A percentile compares a stretch with the other conserved stretches of the same genome.
Evolutionary conservation across 2,113 vertebrate species (phyloP).

Genomic region (Speoplatyrhinus poulsoni): DNA sequence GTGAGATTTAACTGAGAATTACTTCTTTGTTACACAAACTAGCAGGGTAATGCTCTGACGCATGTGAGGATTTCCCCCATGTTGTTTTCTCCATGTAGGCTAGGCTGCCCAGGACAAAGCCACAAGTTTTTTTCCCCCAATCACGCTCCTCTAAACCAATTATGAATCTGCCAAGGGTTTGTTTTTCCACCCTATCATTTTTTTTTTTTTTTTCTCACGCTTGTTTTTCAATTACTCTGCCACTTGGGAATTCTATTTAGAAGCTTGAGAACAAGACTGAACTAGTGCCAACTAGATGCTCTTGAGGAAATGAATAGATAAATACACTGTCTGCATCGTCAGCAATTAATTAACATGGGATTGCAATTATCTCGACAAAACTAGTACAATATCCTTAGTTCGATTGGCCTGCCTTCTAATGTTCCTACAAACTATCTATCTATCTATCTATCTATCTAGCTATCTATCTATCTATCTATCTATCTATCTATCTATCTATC

Average conservation of each 20-base stretch:
- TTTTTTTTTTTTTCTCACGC: neutral
- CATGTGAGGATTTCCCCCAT: slow-evolving; percentile 5
- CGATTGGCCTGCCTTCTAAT: too few relatives aligned
- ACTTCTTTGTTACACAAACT: too few relatives aligned
- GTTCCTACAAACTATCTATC: too few relatives aligned
- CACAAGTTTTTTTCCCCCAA: slow-evolving; percentile 18
- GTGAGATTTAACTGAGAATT: too few relatives aligned
- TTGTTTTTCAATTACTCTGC: slow-evolving; percentile 5
- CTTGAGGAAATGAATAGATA: neutral
- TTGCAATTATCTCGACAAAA: neutral
- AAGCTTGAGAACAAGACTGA: slow-evolving; percentile 6
- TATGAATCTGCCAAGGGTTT: slow-evolving; percentile 8
- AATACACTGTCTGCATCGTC: neutral
- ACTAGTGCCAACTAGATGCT: slow-evolving; percentile 1
- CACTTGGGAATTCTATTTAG: neutral
- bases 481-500: too few relatives aligned
- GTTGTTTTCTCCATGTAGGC: neutral
- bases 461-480: too few relatives aligned
- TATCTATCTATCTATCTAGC: too few relatives aligned
- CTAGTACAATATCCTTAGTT: too few relatives aligned
- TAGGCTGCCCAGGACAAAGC: slow-evolving; percentile 2
- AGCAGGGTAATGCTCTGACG: too few relatives aligned
- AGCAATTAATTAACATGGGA: neutral
- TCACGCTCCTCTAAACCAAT: slow-evolving; percentile 22
- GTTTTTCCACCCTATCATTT: slow-evolving; percentile 12